Conservation (phyloP, 2,888 invertebrate species). For the Calameuta idolon region DNA sequence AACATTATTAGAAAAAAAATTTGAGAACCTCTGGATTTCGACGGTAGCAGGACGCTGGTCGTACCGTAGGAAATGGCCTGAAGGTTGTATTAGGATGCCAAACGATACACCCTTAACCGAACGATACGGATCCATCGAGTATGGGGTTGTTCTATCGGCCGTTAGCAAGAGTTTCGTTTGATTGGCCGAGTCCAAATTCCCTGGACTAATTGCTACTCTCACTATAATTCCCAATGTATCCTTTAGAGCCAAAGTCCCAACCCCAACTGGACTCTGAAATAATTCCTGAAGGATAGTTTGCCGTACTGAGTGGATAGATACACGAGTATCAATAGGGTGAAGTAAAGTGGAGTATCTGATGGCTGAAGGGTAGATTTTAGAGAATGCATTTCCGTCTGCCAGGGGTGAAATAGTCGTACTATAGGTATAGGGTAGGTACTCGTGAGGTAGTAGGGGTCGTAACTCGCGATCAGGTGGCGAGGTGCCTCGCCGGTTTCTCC, state of each 20-base stretch:
- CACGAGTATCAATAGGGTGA: no score
- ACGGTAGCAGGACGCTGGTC: slow-evolving; percentile 28
- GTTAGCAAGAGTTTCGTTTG: slow-evolving; percentile 50
- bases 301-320: no score
- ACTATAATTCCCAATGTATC: no score
- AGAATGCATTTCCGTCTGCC: slow-evolving; percentile 21
- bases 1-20: not conserved
- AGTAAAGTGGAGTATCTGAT: no score
- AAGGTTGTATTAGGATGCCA: slow-evolving; percentile 49
- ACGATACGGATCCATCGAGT: slow-evolving; percentile 43
- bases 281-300: no score
- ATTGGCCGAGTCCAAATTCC: slow-evolving; percentile 25
- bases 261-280: no score
- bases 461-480: slow-evolving; percentile 65
- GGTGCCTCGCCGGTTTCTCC: slow-evolving; percentile 45
- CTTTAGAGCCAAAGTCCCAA: no score
- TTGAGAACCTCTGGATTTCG: slow-evolving; percentile 46
- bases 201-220: no score
- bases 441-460: slow-evolving; percentile 43
- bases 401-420: slow-evolving; percentile 15
- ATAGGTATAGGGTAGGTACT: slow-evolving; percentile 33
- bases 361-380: not conserved
- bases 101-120: slow-evolving; percentile 53
- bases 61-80: slow-evolving; percentile 37
- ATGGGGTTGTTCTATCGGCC: slow-evolving; percentile 48